phyloP scores from a whole-genome alignment of 2,888 invertebrate species.

The Seladonia tumulorum region DNA sequence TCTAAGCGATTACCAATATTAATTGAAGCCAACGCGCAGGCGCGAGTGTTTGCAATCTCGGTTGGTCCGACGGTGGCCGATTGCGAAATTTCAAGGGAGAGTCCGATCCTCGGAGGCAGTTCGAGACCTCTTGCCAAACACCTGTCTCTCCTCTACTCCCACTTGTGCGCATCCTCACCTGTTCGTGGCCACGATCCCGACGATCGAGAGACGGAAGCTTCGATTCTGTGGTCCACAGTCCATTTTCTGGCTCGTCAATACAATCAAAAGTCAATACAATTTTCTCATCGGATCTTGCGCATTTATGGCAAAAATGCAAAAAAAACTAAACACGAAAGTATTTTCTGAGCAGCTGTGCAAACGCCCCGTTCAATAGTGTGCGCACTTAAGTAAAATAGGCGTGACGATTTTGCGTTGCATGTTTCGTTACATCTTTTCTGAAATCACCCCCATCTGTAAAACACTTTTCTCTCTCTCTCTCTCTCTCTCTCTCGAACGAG shows the following conservation, averaged over 20 bases:
- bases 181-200: background rate
- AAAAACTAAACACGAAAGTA: too few relatives aligned
- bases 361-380: too few relatives aligned
- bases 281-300: too few relatives aligned
- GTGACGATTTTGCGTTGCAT: too few relatives aligned
- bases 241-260: background rate
- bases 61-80: conserved; percentile 10
- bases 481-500: too few relatives aligned
- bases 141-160: background rate
- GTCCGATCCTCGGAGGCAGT: conserved; percentile 28
- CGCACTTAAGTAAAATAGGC: too few relatives aligned
- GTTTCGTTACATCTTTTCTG: too few relatives aligned
- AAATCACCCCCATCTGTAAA: too few relatives aligned
- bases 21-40: conserved; percentile 31
- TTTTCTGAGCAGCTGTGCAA: too few relatives aligned
- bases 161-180: background rate
- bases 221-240: background rate
- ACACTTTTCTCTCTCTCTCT: too few relatives aligned
- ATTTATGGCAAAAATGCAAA: too few relatives aligned
- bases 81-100: conserved; percentile 44
- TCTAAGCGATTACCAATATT: conserved; percentile 43
- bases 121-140: conserved; percentile 40
- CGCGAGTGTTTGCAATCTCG: conserved; percentile 31
- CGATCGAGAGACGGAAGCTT: background rate
- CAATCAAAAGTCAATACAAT: too few relatives aligned